Conservation (phyloP, 2,888 invertebrate genomes). For the Hyposoter dolosus region DNA sequence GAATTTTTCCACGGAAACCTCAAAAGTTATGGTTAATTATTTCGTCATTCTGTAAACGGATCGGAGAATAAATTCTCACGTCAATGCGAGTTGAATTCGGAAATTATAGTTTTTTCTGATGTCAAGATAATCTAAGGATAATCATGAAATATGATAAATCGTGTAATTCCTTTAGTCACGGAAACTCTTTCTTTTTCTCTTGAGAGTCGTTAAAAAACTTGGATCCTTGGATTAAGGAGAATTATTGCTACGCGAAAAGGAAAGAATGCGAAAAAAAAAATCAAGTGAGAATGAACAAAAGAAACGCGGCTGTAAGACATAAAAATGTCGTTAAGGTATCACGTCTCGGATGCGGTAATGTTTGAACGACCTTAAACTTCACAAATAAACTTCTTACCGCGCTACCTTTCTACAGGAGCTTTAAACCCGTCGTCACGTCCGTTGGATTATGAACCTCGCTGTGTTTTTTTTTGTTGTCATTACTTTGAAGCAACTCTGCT, state of each 20-base stretch:
- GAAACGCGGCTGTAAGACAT: conserved; percentile 12
- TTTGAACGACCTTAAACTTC: conserved; percentile 34
- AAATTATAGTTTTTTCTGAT: not conserved
- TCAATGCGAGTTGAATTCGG: not conserved
- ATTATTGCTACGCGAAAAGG: not conserved
- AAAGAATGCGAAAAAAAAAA: not conserved
- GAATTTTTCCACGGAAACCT: not conserved
- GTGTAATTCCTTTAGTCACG: conserved; percentile 2
- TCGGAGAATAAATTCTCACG: not conserved
- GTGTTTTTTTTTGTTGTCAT: not conserved
- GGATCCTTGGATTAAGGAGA: not conserved
- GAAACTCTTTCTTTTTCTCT: not conserved
- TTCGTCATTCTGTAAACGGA: not conserved
- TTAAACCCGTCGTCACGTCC: conserved; percentile 2
- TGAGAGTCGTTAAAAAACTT: conserved; percentile 14
- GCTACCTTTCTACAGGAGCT: conserved; percentile 1
- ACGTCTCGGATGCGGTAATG: conserved; percentile 11
- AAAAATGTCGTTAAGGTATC: conserved; percentile 30
- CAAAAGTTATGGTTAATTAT: not conserved
- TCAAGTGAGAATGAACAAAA: conserved; percentile 17
- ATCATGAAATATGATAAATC: not conserved
- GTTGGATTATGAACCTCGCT: conserved; percentile 6
- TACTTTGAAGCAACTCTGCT: not conserved
- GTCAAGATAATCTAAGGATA: not conserved
- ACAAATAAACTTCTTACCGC: not conserved